Evolutionary conservation across 1,140 invertebrate genomes (phyloP).

Genomic region (Charaxes varanes): DNA sequence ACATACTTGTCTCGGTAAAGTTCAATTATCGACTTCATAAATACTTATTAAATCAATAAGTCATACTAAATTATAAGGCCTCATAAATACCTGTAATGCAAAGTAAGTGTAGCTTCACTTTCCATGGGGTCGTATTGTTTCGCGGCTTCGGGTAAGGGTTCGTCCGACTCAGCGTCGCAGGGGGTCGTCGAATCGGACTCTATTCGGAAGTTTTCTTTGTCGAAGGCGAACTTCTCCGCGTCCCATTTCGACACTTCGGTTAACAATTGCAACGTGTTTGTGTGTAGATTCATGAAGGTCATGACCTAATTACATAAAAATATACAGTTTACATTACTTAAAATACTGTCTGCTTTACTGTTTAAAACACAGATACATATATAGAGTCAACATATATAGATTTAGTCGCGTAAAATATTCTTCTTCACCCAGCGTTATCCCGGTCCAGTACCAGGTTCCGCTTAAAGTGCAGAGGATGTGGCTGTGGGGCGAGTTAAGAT

Average conservation of each 20-base stretch:
- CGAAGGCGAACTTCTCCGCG: slow-evolving; percentile 66
- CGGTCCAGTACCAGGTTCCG: too few relatives aligned
- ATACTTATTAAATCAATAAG: too few relatives aligned
- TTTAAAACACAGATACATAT: too few relatives aligned
- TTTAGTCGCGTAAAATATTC: too few relatives aligned
- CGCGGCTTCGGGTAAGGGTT: slow-evolving; percentile 48
- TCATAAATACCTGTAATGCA: slow-evolving; percentile 69
- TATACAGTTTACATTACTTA: too few relatives aligned
- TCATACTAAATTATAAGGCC: too few relatives aligned
- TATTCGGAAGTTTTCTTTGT: slow-evolving; percentile 73
- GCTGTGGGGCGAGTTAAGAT: too few relatives aligned
- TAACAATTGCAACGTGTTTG: slow-evolving; percentile 68
- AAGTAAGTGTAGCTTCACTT: slow-evolving; percentile 52
- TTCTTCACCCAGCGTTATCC: too few relatives aligned
- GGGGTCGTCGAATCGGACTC: slow-evolving; percentile 61
- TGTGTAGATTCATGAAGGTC: slow-evolving; percentile 71
- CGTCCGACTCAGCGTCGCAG: slow-evolving; percentile 66
- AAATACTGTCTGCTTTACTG: background rate
- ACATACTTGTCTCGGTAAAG: too few relatives aligned
- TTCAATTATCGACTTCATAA: too few relatives aligned
- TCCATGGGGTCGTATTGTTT: slow-evolving; percentile 68
- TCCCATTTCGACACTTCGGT: slow-evolving; percentile 74
- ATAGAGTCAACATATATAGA: too few relatives aligned
- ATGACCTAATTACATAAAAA: slow-evolving; percentile 38
- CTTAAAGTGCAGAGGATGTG: too few relatives aligned